Base-by-base conservation (phyloP, 2,888 invertebrate species). In the Lithophane socia region DNA sequence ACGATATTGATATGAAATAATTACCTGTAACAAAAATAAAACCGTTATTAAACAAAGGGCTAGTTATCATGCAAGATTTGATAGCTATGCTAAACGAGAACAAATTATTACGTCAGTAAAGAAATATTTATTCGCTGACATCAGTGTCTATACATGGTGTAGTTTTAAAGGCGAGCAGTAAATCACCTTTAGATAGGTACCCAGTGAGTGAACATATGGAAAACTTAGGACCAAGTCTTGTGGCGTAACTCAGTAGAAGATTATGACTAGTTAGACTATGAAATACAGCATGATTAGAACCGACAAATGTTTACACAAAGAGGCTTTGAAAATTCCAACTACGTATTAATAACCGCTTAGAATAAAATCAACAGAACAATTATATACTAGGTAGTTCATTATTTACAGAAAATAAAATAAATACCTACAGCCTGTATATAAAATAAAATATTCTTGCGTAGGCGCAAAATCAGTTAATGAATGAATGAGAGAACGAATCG, bases 121-220 rank as follows among this genome's bases (percentile, higher is more conserved):
- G 74, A 86, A 90, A 91, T 91, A 90, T 91, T 88, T 87, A 87
- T 74, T 80, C 75, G 80, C 90, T 91, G 91, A 91, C 90, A 90
- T 91, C 92, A 91, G 85, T 75, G 77, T 75, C 24, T 66, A 37
- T 79, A 84, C 63, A 84, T 75, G 83, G 66, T 79, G 83, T 72
- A 63, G 63, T 66, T 79, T 69, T 65, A 65, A 61, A 64, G n/a
- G 49, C 29, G 13, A 29, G 9, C 44, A 13, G 63, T 75, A 21
- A 65, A 52, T 80, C n/a, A 58, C 3, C 37, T 16, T 44, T 18
- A n/a, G 3, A 44, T 29, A 52, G 3, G 2, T 47, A 18, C 13
- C 54, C 49, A 66, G 21, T 52, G 10, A 69, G 9, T 12, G 3
- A 37, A 24, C 4, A 21, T 16, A 12, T 12, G 37, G 9, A 47